Conservation (phyloP, 92 coral and sea anemone genomes). For the Epizoanthus rinbou region DNA sequence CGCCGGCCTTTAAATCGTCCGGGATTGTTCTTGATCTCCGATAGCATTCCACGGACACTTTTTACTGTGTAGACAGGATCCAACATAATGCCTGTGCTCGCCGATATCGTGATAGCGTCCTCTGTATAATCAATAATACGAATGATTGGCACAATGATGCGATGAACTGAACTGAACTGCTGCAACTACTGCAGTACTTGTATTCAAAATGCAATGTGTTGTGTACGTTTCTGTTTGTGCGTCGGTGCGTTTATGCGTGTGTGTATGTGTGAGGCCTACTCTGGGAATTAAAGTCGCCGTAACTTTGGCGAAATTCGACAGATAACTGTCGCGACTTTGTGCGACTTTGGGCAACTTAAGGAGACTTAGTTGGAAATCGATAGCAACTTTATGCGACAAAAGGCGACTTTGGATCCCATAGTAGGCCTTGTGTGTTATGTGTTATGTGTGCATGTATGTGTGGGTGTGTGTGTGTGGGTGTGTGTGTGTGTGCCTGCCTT, state of each 20-base stretch:
- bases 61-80: conserved; percentile 87
- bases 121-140: conserved; percentile 47
- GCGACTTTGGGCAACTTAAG: neutral
- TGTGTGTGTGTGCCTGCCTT: too few relatives aligned
- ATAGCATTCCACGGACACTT: conserved; percentile 82
- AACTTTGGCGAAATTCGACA: too few relatives aligned
- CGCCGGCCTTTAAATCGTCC: conserved; percentile 73
- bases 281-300: neutral
- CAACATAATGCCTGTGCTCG: conserved; percentile 72
- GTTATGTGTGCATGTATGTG: too few relatives aligned
- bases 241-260: too few relatives aligned
- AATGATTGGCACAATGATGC: neutral
- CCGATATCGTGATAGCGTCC: conserved; percentile 61
- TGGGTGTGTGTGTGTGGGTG: too few relatives aligned
- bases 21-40: conserved; percentile 73
- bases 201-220: too few relatives aligned
- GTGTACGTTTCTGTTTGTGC: too few relatives aligned
- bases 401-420: too few relatives aligned
- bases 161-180: neutral
- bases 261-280: neutral
- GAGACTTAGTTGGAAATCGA: too few relatives aligned
- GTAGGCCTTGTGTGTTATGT: too few relatives aligned
- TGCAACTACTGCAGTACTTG: neutral
- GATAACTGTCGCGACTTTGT: too few relatives aligned
- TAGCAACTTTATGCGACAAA: too few relatives aligned